Base-by-base conservation (phyloP, 2,113 vertebrate species). In the Tupaia chinensis region DNA sequence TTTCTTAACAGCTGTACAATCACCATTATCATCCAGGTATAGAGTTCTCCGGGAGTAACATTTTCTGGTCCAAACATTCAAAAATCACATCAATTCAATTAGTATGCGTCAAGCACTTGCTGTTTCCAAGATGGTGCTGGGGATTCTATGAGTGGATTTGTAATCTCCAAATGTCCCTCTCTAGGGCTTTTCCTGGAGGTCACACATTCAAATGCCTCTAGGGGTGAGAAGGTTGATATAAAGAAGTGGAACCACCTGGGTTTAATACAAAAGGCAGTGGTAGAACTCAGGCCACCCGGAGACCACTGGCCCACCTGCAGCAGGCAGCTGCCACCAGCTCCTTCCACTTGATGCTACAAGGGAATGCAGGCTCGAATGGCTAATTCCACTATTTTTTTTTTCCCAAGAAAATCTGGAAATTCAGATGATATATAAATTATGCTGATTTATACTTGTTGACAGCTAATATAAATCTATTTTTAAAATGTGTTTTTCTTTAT, bases 41-140 rank as follows among this genome's bases (percentile, higher is more conserved):
- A 82, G 5, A 56, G 44, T 23, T 77, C 13, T 93, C n/a, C 73
- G 83, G 10, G 4, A 78, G 1, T 78, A 32, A 83, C 10, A 17
- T 88, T 68, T 94, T 66, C 89, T 84, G 10, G 14, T 78, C 54
- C 34, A 69, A 22, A 91, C 56, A 93, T 68, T 89, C 44, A 89
- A 93, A 93, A 96, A 60, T 73, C 44, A 12, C 8, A 73, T 83
- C 74, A 80, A 61, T 80, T 87, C 70, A 72, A 29, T 58, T 76
- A 86, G 29, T 25, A 63, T 29, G 9, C 32, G 23, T 44, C 76
- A 88, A 23, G 56, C 54, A 63, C 15, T 78, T 74, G 29, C 0
- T 80, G 34, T 76, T 80, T 80, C 70, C 17, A 87, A 94, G 65
- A 70, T 14, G 27, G 77, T 29, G 10, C 68, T 79, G 34, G 32